Percentiles rank a stretch among this genome's conserved stretches.
These are phyloP conservation scores for Anneissia japonica DNA, from an alignment of 35 echinoderm and acorn worm genomes.

Conservation along the genomic window DNA sequence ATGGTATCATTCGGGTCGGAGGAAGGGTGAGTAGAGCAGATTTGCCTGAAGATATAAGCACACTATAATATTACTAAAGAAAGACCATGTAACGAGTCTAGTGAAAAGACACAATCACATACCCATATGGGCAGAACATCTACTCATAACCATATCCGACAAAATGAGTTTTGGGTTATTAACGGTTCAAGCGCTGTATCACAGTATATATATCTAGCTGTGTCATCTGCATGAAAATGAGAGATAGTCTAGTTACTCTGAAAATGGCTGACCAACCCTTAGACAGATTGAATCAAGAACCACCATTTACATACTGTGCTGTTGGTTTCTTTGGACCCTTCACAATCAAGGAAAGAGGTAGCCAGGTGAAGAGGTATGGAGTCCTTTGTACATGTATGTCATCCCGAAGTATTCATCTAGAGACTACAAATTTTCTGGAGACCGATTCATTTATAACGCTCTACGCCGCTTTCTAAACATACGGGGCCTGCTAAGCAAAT, in stretches of 20 bases:
- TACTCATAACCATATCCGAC: conserved; percentile 4
- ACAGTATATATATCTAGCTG: not conserved
- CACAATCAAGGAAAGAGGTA: not conserved
- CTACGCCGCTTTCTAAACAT: no score
- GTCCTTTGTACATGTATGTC: not conserved
- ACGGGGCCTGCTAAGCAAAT: no score
- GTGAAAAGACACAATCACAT: not conserved
- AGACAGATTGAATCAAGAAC: not conserved
- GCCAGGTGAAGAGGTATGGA: not conserved
- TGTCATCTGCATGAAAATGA: not conserved
- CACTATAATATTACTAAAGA: not conserved
- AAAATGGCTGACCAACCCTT: not conserved
- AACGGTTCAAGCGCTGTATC: conserved; percentile 1
- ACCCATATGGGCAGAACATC: not conserved
- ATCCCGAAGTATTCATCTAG: not conserved
- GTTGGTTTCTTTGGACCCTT: not conserved
- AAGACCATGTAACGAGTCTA: not conserved
- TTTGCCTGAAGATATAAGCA: not conserved
- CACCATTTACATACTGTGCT: not conserved
- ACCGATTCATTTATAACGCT: not conserved
- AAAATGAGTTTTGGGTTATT: not conserved
- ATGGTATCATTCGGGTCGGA: not conserved
- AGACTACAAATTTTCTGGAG: not conserved
- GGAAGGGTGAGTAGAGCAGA: not conserved
- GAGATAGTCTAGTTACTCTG: not conserved